Conservation (phyloP, 2,113 vertebrate genomes). For the Coturnix japonica region DNA sequence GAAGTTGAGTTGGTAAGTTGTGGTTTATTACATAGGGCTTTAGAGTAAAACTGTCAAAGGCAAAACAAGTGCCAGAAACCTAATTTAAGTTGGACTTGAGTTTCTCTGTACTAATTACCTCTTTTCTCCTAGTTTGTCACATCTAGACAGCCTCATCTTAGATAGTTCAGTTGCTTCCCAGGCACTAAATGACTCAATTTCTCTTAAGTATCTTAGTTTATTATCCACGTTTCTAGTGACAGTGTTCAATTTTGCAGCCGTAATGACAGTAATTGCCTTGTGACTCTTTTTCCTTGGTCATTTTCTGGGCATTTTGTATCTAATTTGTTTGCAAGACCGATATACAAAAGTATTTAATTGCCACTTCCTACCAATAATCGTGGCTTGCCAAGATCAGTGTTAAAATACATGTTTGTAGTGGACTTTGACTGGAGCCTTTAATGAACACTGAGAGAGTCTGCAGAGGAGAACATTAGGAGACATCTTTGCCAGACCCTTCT, state of each 20-base stretch:
- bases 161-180: neutral
- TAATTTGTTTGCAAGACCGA: neutral
- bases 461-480: neutral
- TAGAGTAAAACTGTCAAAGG: neutral
- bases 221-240: neutral
- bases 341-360: neutral
- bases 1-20: neutral
- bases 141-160: neutral
- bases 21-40: neutral
- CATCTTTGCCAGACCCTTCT: neutral
- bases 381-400: neutral
- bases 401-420: neutral
- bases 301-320: neutral
- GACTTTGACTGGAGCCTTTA: neutral
- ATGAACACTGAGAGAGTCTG: neutral
- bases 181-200: neutral
- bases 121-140: neutral
- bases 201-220: neutral
- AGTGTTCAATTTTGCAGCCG: neutral
- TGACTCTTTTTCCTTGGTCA: neutral
- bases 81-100: neutral
- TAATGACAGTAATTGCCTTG: neutral
- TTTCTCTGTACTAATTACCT: conserved; percentile 26
- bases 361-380: neutral
- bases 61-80: neutral